phyloP scores from a whole-genome alignment of 2,888 invertebrate species.

The Pomacea canaliculata region DNA sequence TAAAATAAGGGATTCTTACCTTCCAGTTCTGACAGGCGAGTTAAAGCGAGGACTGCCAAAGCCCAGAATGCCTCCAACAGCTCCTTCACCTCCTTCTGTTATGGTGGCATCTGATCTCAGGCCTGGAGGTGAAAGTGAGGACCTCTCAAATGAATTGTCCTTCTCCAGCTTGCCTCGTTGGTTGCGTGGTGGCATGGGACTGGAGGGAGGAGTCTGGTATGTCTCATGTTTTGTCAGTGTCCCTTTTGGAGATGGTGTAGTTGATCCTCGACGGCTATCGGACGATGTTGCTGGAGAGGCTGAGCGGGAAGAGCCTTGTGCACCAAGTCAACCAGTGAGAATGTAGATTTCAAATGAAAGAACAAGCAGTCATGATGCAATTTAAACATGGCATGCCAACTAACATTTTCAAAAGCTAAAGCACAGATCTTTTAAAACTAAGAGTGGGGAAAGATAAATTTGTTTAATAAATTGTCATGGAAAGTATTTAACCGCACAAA shows the following conservation, averaged over 20 bases:
- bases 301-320: constrained; percentile 44
- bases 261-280: constrained; percentile 21
- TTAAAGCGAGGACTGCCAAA: constrained; percentile 22
- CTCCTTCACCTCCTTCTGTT: constrained; percentile 11
- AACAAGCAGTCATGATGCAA: too few species aligned
- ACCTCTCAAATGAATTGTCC: constrained; percentile 54
- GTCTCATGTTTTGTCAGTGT: constrained; percentile 41
- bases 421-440: neutral
- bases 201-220: constrained; percentile 59
- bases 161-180: constrained; percentile 48
- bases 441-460: neutral
- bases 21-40: constrained; percentile 17
- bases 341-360: constrained; percentile 4
- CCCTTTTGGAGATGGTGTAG: constrained; percentile 18
- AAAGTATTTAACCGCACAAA: neutral
- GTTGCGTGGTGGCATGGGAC: constrained; percentile 44
- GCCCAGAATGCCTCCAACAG: constrained; percentile 17
- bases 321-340: neutral
- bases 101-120: constrained; percentile 22
- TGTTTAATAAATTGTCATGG: neutral
- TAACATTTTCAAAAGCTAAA: neutral
- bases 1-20: neutral
- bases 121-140: constrained; percentile 43
- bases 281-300: constrained; percentile 40
- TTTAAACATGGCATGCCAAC: neutral